Base-by-base conservation (phyloP, 1,140 invertebrate genomes). In the Glossosoma conforme region DNA sequence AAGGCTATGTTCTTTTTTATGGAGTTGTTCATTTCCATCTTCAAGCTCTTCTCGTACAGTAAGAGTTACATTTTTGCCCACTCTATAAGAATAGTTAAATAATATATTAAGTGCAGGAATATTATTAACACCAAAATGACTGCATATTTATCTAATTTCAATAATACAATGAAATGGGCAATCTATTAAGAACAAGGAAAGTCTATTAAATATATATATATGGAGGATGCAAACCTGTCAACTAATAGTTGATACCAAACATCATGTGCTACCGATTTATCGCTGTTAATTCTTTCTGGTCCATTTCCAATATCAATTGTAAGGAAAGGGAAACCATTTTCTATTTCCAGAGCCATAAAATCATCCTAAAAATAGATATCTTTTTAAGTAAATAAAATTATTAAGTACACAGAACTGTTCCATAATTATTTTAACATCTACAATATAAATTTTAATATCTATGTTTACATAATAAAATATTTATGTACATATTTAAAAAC, bases 221-320 rank as follows among this genome's bases (percentile, higher is more conserved):
- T 8, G 6, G 25, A 14, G 13, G 52, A 45, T 48, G 6, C 13
- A 22, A 43, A 90, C 87, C 88, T 84, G 63, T 95, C 87, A 5
- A 97, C 83, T 20, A 87, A 83, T 13, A 89, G 83, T 69, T 96
- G 86, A 64, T 96, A 88, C 95, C 95, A 98, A 5, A 82, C 76
- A 63, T 93, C 80, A 69, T 97, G 85, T 5, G 88, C 81, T 0
- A 91, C 87, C 52, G 78, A 80, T 66, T 87, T 86, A 10, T 86
- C 80, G 54, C 78, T 84, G 17, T 84, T 82, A 30, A 93, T 82
- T 51, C 77, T 80, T 22, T 86, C 80, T 0, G 85, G 77, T 14
- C 89, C 91, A 54, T 89, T 87, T 13, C 96, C 96, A 32, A 98
- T 76, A 64, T 98, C 89, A 54, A 94, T 81, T 14, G 84, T 85